Evolutionary conservation across 2,113 vertebrate species (phyloP).

Genomic region (Stictonetta naevosa): DNA sequence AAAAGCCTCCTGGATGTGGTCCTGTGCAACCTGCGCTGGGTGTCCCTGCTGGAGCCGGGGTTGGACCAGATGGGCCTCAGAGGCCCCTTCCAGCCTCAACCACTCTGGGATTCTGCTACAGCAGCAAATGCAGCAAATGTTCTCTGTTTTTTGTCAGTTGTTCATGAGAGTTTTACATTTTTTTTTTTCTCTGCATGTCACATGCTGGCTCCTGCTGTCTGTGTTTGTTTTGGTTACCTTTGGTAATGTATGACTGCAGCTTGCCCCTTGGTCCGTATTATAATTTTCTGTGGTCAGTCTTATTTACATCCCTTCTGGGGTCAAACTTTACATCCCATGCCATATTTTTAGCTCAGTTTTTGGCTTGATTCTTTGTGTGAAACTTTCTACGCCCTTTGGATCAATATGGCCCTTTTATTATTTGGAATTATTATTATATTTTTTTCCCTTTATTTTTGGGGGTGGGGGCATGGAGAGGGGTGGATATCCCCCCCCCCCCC

Average conservation of each 20-base stretch:
- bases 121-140: not conserved
- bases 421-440: not conserved
- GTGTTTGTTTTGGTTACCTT: slow-evolving; percentile 24
- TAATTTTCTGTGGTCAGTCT: not conserved
- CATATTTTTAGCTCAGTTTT: not conserved
- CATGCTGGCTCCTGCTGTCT: not conserved
- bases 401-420: not conserved
- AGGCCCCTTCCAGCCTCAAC: not conserved
- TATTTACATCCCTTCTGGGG: not conserved
- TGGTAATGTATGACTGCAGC: not conserved
- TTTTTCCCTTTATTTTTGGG: fast-evolving
- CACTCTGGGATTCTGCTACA: not conserved
- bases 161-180: not conserved
- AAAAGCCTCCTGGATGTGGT: not conserved
- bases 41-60: not conserved
- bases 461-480: not conserved
- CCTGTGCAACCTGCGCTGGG: not conserved
- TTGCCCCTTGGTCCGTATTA: not conserved
- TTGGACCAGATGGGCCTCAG: not conserved
- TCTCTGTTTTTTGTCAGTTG: not conserved
- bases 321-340: not conserved
- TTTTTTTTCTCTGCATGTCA: fast-evolving
- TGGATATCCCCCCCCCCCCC: not conserved
- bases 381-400: not conserved
- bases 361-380: not conserved